Conservation (phyloP, 1,140 invertebrate genomes). For the Calliopsis andreniformis region DNA sequence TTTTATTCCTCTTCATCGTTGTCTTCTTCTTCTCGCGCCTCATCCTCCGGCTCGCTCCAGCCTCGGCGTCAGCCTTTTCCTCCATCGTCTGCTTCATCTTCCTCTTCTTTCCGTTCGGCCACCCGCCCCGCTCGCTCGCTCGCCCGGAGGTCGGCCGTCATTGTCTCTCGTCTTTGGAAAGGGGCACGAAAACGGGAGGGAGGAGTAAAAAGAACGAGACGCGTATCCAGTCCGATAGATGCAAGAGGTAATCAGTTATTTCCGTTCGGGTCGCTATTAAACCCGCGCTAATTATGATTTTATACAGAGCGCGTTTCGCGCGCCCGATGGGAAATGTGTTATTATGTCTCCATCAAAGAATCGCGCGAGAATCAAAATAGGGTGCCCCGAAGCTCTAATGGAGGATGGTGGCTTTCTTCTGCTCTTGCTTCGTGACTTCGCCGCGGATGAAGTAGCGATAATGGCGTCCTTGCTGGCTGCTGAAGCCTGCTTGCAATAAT, state of each 20-base stretch:
- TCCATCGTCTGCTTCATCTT: conserved; percentile 58
- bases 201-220: not conserved
- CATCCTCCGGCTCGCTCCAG: conserved; percentile 38
- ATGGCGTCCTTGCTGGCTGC: not conserved
- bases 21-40: conserved; percentile 38
- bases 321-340: not conserved
- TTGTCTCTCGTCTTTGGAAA: conserved; percentile 45
- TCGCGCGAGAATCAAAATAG: not conserved
- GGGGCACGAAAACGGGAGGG: conserved; percentile 1
- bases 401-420: no score
- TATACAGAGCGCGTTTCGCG: not conserved
- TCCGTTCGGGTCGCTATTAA: conserved; percentile 3
- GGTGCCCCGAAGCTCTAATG: no score
- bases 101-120: conserved; percentile 49
- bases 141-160: conserved; percentile 55
- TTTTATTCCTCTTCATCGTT: conserved; percentile 46
- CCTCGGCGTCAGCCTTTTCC: conserved; percentile 50
- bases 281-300: conserved; percentile 33
- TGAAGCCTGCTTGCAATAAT: not conserved
- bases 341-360: conserved; percentile 22
- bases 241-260: conserved; percentile 18
- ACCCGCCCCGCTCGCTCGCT: conserved; percentile 30
- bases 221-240: conserved; percentile 12
- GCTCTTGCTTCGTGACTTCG: no score
- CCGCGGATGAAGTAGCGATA: no score